Conservation (phyloP, 2,113 vertebrate species). For the Cettia cetti region DNA sequence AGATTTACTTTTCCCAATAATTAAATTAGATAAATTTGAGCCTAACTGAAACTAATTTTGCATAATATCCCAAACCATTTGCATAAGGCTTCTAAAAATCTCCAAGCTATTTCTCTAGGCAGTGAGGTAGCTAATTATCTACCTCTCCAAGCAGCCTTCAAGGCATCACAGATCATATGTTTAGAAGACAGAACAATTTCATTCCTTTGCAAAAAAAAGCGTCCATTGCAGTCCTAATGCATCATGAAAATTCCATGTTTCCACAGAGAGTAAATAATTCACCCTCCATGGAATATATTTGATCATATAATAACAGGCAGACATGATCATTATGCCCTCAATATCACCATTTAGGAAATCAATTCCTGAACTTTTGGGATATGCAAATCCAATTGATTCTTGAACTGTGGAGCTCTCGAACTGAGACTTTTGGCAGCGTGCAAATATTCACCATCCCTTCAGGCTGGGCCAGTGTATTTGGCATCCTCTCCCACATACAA, state of each 20-base stretch:
- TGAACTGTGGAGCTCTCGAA: constrained; percentile 56
- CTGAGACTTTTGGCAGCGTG: constrained; percentile 12
- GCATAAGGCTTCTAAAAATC: constrained; percentile 66
- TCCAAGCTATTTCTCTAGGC: constrained; percentile 74
- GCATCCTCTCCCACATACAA: neutral
- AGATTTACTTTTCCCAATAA: constrained; percentile 70
- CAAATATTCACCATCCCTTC: neutral
- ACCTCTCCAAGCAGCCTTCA: constrained; percentile 67
- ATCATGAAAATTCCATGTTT: constrained; percentile 65
- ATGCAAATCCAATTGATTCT: constrained; percentile 72
- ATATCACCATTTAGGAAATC: constrained; percentile 72
- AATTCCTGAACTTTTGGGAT: constrained; percentile 68
- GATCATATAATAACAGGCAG: constrained; percentile 65
- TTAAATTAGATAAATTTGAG: constrained; percentile 77
- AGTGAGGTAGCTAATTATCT: constrained; percentile 74
- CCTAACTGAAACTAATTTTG: constrained; percentile 74
- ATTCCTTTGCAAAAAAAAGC: constrained; percentile 43
- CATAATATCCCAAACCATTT: constrained; percentile 75
- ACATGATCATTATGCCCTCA: constrained; percentile 54
- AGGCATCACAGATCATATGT: constrained; percentile 65
- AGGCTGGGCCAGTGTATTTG: neutral
- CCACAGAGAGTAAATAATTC: constrained; percentile 62
- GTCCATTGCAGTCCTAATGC: constrained; percentile 47
- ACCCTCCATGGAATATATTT: constrained; percentile 52
- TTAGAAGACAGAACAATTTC: constrained; percentile 61